phyloP scores from a whole-genome alignment of 2,888 invertebrate genomes.

The Strigamia maritima region DNA sequence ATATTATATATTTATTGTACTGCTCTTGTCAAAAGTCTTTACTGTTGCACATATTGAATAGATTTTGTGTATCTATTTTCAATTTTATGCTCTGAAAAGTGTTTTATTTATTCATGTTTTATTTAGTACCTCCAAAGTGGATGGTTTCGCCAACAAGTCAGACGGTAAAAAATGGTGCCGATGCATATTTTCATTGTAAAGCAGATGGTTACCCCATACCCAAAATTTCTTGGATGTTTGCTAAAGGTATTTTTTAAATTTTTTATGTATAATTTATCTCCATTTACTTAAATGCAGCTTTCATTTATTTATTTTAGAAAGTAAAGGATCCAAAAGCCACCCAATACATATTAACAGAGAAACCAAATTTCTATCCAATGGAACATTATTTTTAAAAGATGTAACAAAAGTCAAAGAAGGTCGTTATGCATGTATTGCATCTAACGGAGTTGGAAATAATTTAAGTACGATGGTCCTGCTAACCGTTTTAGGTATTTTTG shows the following conservation, averaged over 20 bases:
- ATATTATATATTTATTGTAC: too few species aligned
- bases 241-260: neutral
- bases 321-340: neutral
- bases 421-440: conserved; percentile 13
- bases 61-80: too few species aligned
- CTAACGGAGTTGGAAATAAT: conserved; percentile 28
- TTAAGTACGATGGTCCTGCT: neutral
- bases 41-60: too few species aligned
- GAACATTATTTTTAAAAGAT: neutral
- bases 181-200: conserved; percentile 22
- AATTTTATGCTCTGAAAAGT: too few species aligned
- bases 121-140: conserved; percentile 42
- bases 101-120: too few species aligned
- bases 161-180: conserved; percentile 22
- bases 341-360: neutral
- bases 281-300: too few species aligned
- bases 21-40: too few species aligned
- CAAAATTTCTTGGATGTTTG: neutral
- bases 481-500: neutral
- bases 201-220: conserved; percentile 12
- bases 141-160: conserved; percentile 35
- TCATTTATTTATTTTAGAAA: neutral
- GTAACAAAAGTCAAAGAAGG: neutral
- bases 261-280: too few species aligned
- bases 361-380: neutral